Evolutionary conservation across 2,113 vertebrate species (phyloP).

Genomic region (Acrocephalus arundinaceus): DNA sequence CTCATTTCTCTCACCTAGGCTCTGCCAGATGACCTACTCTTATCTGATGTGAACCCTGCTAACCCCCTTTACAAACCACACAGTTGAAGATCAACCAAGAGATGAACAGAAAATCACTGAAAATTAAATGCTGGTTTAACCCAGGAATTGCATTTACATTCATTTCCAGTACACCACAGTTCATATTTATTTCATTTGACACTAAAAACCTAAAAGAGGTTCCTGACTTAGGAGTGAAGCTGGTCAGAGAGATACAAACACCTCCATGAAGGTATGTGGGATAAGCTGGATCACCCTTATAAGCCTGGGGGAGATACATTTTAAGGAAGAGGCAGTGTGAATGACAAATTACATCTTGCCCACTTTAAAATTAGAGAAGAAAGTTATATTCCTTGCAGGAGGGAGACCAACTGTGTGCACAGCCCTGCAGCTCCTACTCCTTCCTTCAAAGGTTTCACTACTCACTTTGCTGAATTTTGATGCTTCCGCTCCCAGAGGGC

Average conservation of each 20-base stretch:
- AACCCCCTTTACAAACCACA: not conserved
- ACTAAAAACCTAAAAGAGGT: not conserved
- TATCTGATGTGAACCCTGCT: not conserved
- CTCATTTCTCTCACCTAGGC: not conserved
- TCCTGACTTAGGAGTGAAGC: not conserved
- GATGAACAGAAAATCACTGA: not conserved
- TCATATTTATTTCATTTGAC: not conserved
- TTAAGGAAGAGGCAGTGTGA: not conserved
- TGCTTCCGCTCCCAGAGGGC: slow-evolving; percentile 10
- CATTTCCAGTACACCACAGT: not conserved
- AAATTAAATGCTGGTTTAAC: not conserved
- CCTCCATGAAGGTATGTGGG: accelerated
- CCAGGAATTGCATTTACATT: not conserved
- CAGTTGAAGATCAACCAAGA: not conserved
- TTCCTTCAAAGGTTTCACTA: not conserved
- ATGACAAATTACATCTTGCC: not conserved
- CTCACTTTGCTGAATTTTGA: not conserved
- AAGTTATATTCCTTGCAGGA: not conserved
- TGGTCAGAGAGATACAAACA: not conserved
- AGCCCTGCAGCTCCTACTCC: not conserved
- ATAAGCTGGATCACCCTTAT: not conserved
- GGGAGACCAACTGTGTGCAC: accelerated
- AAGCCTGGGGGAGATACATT: not conserved
- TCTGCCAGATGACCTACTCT: not conserved
- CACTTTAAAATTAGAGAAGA: not conserved